These are phyloP conservation scores for Parapristionchus giblindavisi DNA, from an alignment of 2,888 invertebrate genomes.

Conservation along the genomic window DNA sequence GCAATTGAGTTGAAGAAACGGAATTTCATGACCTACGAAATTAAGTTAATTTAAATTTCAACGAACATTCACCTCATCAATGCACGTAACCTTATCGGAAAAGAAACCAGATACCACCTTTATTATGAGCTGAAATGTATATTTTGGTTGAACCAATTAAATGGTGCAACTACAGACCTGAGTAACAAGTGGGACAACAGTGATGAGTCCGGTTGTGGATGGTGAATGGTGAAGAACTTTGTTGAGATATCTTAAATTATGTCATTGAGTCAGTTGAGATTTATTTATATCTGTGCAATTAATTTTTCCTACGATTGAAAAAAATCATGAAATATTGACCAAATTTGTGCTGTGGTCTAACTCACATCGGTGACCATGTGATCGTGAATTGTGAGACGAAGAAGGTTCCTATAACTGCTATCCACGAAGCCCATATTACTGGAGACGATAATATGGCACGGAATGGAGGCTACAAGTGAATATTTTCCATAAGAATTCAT, in stretches of 20 bases:
- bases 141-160: no score
- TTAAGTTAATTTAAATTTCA: neutral
- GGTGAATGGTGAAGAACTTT: conserved; percentile 4
- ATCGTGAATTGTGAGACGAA: conserved; percentile 46
- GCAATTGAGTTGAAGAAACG: conserved; percentile 34
- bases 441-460: conserved; percentile 48
- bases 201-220: conserved; percentile 11
- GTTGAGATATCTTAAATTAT: conserved; percentile 30
- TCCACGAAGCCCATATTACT: conserved; percentile 55
- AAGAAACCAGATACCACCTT: conserved; percentile 20
- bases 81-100: conserved; percentile 22
- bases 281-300: no score
- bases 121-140: conserved; percentile 35
- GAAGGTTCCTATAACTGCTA: conserved; percentile 55
- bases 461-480: conserved; percentile 21
- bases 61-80: conserved; percentile 16
- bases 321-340: no score
- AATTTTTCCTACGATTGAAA: no score
- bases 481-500: no score
- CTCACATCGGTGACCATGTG: conserved; percentile 27
- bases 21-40: conserved; percentile 10
- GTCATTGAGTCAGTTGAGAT: no score
- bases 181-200: conserved; percentile 16
- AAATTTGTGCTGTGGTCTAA: no score
- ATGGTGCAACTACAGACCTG: no score